These are phyloP conservation scores for Diorhabda carinulata DNA, from an alignment of 1,140 invertebrate species.

Conservation along the genomic window DNA sequence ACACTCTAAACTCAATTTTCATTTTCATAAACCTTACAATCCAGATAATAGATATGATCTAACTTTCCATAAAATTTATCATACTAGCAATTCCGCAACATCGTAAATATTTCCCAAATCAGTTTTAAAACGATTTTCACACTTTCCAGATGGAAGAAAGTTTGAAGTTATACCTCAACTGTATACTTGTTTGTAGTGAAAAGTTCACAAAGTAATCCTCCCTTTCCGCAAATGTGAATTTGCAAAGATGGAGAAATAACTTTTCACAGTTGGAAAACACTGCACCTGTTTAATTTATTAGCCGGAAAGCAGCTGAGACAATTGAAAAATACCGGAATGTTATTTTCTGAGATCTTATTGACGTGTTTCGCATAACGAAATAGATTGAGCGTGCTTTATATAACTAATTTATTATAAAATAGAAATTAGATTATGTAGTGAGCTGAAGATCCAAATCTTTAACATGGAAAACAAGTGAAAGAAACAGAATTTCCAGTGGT, in stretches of 20 bases:
- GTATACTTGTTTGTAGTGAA: not conserved
- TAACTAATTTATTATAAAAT: too few relatives aligned
- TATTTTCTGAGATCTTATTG: not conserved
- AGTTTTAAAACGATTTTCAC: not conserved
- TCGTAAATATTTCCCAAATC: not conserved
- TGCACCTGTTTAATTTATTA: not conserved
- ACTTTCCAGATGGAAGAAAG: not conserved
- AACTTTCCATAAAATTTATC: too few relatives aligned
- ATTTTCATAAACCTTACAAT: too few relatives aligned
- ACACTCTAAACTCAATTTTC: too few relatives aligned
- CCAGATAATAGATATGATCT: too few relatives aligned
- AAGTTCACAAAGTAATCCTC: not conserved
- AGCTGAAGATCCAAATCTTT: too few relatives aligned
- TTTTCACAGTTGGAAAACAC: not conserved
- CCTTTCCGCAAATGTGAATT: not conserved
- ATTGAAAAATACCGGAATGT: not conserved
- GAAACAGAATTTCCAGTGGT: too few relatives aligned
- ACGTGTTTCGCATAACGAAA: too few relatives aligned
- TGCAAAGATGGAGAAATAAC: not conserved
- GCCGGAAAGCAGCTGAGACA: not conserved
- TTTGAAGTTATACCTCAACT: not conserved
- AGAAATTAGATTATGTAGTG: too few relatives aligned
- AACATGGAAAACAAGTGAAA: too few relatives aligned
- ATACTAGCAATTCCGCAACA: too few relatives aligned
- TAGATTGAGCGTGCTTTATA: too few relatives aligned